Percentiles rank a stretch among this genome's conserved stretches.
These are phyloP conservation scores for Orchestia grillus DNA, from an alignment of 1,140 invertebrate species.

Conservation along the genomic window DNA sequence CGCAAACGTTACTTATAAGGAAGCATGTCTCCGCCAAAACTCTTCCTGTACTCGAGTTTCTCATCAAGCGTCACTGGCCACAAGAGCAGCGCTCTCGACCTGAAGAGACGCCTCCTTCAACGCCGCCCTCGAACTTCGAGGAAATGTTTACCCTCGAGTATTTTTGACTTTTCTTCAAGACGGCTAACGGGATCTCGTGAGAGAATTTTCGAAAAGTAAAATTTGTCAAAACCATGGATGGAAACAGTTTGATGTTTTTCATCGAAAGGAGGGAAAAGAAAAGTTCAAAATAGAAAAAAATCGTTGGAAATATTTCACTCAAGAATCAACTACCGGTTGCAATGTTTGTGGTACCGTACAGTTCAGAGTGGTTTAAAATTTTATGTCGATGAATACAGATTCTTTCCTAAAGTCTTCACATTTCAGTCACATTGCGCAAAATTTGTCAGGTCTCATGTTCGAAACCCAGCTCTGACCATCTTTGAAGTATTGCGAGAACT, in stretches of 20 bases:
- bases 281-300: not conserved
- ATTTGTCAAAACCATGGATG: not conserved
- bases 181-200: not conserved
- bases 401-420: too few relatives aligned
- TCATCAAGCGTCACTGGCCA: too few relatives aligned
- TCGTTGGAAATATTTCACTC: not conserved
- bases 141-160: too few relatives aligned
- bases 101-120: too few relatives aligned
- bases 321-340: not conserved
- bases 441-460: not conserved
- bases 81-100: too few relatives aligned
- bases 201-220: not conserved
- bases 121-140: too few relatives aligned
- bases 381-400: not conserved
- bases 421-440: not conserved
- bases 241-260: too few relatives aligned
- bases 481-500: not conserved
- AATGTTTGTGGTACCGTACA: not conserved
- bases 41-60: too few relatives aligned
- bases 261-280: not conserved
- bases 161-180: not conserved
- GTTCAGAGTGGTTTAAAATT: not conserved
- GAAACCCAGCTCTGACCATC: not conserved
- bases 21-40: too few relatives aligned
- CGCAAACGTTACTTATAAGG: too few relatives aligned